Percentiles rank a stretch among this genome's conserved stretches.
Evolutionary conservation across 1,140 invertebrate genomes (phyloP).

Genomic region (Brachionus paranguensis): DNA sequence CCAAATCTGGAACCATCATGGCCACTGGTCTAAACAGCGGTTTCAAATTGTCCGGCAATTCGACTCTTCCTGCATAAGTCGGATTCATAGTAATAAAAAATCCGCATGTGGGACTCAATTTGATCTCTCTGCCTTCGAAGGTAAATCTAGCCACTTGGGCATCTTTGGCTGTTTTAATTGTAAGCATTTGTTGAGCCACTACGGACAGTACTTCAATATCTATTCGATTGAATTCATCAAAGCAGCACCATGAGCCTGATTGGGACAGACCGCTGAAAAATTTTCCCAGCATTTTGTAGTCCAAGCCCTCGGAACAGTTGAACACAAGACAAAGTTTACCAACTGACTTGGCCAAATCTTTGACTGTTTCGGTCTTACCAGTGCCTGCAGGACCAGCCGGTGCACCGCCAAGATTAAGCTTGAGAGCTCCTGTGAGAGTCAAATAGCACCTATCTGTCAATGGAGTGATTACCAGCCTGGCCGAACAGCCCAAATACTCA

Average conservation of each 20-base stretch:
- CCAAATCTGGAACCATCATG: slow-evolving; percentile 56
- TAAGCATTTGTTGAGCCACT: slow-evolving; percentile 56
- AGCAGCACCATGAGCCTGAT: slow-evolving; percentile 55
- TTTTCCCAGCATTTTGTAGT: slow-evolving; percentile 58
- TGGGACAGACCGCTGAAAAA: slow-evolving; percentile 58
- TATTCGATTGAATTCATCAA: slow-evolving; percentile 57
- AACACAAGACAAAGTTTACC: slow-evolving; percentile 56
- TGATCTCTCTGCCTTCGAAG: slow-evolving; percentile 56
- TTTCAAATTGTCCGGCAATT: slow-evolving; percentile 57
- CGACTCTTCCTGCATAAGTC: slow-evolving; percentile 56
- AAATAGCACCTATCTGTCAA: slow-evolving; percentile 67
- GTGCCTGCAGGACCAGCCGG: slow-evolving; percentile 58
- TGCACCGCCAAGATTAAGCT: slow-evolving; percentile 73
- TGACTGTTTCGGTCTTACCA: slow-evolving; percentile 58
- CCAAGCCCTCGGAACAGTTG: slow-evolving; percentile 43
- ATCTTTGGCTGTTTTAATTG: slow-evolving; percentile 49
- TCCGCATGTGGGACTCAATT: slow-evolving; percentile 54
- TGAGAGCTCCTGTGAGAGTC: slow-evolving; percentile 74
- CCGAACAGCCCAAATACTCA: slow-evolving; percentile 56
- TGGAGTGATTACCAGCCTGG: slow-evolving; percentile 56
- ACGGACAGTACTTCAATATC: slow-evolving; percentile 52
- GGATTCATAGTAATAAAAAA: slow-evolving; percentile 57
- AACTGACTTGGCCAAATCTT: slow-evolving; percentile 83
- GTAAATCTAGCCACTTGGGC: slow-evolving; percentile 51
- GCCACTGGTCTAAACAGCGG: slow-evolving; percentile 58